Evolutionary conservation across 2,797 vertebrate species (phyloP).

Genomic region (Glossophaga mutica): DNA sequence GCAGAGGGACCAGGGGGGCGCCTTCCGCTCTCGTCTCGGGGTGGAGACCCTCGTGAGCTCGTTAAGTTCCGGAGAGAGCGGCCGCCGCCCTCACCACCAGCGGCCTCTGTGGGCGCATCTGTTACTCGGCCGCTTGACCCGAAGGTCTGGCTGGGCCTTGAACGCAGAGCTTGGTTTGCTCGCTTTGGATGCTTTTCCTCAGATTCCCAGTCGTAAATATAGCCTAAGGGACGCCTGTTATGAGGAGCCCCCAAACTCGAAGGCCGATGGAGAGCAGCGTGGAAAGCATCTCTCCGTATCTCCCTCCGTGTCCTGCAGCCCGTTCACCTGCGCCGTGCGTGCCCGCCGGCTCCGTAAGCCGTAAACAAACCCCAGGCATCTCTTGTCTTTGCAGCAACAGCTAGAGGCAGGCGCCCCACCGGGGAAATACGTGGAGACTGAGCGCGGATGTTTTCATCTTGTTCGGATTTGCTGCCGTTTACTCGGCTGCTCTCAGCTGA

Average conservation of each 20-base stretch:
- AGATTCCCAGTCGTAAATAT: not conserved
- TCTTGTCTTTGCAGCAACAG: not conserved
- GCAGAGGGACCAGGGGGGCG: not conserved
- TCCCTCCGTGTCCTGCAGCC: not conserved
- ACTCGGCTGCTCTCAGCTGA: not conserved
- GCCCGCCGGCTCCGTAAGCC: not conserved
- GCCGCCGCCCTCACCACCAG: not conserved
- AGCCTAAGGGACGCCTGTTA: not conserved
- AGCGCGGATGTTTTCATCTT: not conserved
- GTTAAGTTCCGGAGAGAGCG: not conserved
- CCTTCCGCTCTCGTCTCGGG: not conserved
- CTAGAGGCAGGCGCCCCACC: not conserved
- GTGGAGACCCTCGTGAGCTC: not conserved
- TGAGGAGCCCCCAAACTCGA: not conserved
- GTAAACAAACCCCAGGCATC: not conserved
- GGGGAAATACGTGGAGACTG: not conserved
- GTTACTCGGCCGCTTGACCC: not conserved
- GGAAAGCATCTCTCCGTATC: not conserved
- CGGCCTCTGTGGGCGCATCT: not conserved
- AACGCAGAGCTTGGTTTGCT: not conserved
- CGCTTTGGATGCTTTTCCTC: not conserved
- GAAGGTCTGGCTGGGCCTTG: not conserved
- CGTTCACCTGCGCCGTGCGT: not conserved
- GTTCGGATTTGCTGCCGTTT: not conserved
- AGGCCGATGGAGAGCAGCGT: not conserved